Percentiles rank a stretch among this genome's conserved stretches.
Evolutionary conservation across 2,113 vertebrate species (phyloP).

Genomic region (Gyps fulvus): DNA sequence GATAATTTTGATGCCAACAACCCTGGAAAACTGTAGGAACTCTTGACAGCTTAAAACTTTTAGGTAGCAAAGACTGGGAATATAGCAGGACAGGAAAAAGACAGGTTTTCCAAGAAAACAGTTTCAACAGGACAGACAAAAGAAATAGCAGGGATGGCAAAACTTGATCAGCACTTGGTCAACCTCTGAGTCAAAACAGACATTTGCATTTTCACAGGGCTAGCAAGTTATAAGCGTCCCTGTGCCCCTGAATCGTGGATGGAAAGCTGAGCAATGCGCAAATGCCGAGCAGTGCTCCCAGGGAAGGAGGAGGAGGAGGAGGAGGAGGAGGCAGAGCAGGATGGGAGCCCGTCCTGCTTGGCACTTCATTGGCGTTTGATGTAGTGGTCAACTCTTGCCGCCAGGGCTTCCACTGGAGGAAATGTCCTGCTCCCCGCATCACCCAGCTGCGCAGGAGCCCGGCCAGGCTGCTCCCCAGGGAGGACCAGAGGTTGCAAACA

Average conservation of each 20-base stretch:
- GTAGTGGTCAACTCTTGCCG: neutral
- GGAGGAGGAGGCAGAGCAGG: neutral
- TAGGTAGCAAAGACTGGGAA: neutral
- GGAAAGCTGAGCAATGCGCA: rapidly evolving
- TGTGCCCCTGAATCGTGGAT: rapidly evolving
- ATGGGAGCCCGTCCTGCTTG: rapidly evolving
- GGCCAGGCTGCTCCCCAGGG: neutral
- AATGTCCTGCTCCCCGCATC: neutral
- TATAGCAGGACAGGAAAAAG: neutral
- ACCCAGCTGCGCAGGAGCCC: neutral
- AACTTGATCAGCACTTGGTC: neutral
- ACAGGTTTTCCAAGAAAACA: neutral
- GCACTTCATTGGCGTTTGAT: neutral
- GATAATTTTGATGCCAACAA: neutral
- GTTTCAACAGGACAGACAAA: neutral
- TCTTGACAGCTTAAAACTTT: neutral
- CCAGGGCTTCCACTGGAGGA: neutral
- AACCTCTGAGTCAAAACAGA: neutral
- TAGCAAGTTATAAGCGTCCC: neutral
- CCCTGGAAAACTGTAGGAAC: neutral
- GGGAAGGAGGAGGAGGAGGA: neutral
- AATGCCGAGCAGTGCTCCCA: neutral
- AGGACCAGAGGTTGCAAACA: neutral
- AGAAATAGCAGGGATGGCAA: neutral
- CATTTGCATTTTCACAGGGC: neutral